Conservation (phyloP, 2,888 invertebrate species). For the Drosophila kokeensis region DNA sequence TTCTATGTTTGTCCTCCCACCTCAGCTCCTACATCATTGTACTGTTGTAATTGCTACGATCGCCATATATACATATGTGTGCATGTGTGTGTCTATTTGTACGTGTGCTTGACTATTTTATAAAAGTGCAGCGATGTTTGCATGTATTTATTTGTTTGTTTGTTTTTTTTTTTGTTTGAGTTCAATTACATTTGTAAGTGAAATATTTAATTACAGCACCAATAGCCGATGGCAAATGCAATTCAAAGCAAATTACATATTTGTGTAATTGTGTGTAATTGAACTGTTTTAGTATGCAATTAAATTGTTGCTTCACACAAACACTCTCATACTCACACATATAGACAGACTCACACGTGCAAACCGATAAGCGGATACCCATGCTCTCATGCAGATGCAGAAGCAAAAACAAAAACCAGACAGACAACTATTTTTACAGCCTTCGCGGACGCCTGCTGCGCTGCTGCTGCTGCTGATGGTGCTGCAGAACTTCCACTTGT, state of each 20-base stretch:
- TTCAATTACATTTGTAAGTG: conserved; percentile 48
- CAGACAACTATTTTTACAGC: conserved; percentile 64
- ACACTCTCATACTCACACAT: conserved; percentile 22
- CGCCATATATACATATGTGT: neutral
- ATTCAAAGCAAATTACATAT: conserved; percentile 68
- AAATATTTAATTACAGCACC: conserved; percentile 71
- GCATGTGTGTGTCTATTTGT: neutral
- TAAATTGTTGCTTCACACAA: conserved; percentile 69
- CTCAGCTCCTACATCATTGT: neutral
- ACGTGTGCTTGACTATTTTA: conserved; percentile 2
- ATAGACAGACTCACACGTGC: conserved; percentile 18
- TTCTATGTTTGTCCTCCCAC: neutral
- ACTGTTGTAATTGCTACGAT: conserved; percentile 38
- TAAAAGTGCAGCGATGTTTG: neutral
- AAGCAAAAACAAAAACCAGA: conserved; percentile 60
- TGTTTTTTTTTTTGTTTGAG: conserved; percentile 19
- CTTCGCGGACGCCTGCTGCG: conserved; percentile 61
- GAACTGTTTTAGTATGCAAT: conserved; percentile 73
- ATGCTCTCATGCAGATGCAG: conserved; percentile 31
- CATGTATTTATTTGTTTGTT: conserved; percentile 23
- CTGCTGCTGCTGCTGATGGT: conserved; percentile 38
- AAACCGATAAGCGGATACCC: conserved; percentile 38
- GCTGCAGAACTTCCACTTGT: conserved; percentile 56
- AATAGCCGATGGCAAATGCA: conserved; percentile 56
- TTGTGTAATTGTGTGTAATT: conserved; percentile 72